Evolutionary conservation across 2,113 vertebrate genomes (phyloP).

Genomic region (Pterocles gutturalis): DNA sequence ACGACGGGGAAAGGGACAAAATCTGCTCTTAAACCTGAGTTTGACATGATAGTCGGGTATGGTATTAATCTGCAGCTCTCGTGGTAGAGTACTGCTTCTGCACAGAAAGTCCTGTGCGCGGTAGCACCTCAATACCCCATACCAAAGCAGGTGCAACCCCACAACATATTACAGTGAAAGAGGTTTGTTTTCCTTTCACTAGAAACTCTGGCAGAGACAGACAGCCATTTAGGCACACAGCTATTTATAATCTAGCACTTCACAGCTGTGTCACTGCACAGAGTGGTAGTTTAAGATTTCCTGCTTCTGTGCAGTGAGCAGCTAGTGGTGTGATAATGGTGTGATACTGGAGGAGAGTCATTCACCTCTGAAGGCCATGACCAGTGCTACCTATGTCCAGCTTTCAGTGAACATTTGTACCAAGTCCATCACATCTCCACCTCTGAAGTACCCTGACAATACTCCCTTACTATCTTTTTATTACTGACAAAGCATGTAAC

Average conservation of each 20-base stretch:
- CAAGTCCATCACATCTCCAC: fast-evolving
- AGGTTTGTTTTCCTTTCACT: neutral
- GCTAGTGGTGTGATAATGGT: fast-evolving
- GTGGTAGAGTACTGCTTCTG: neutral
- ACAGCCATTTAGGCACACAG: neutral
- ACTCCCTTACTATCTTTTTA: neutral
- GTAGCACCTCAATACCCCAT: fast-evolving
- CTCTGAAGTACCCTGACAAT: neutral
- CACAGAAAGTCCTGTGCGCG: fast-evolving
- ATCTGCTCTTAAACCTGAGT: neutral
- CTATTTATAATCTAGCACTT: fast-evolving
- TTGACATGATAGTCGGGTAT: neutral
- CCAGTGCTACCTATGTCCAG: fast-evolving
- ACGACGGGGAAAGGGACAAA: neutral
- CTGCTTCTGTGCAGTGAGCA: fast-evolving
- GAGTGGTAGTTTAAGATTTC: neutral
- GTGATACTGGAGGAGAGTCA: too few relatives aligned
- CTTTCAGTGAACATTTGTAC: neutral
- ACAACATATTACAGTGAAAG: neutral
- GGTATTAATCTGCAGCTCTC: neutral
- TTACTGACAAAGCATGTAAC: neutral
- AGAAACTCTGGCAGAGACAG: neutral
- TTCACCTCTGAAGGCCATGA: neutral
- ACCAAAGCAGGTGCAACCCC: fast-evolving
- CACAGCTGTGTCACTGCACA: neutral